Base-by-base conservation (phyloP, 2,888 invertebrate genomes). In the Anorthoa munda region DNA sequence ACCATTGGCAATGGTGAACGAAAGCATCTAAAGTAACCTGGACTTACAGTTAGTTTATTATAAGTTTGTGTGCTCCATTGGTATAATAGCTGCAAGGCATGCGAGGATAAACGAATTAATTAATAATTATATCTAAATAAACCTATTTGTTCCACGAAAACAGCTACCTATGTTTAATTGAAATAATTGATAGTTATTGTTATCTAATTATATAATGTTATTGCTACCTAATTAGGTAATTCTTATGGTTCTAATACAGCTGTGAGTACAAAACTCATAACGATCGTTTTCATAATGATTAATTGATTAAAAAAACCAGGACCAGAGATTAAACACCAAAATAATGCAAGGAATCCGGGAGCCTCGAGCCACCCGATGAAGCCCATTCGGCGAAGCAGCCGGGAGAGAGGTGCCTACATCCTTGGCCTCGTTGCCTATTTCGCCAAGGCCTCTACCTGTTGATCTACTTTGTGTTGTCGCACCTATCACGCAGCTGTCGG, bases 381-480 rank as follows among this genome's bases (percentile, higher is more conserved):
- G 67, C 70, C 69, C 74, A 83, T 79, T 71, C 77, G 79, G 58
- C 63, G 60, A 61, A 65, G 66, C 67, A 58, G 75, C 53, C 73
- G 86, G 83, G 82, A 72, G 72, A 66, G 77, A 85, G 86, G 81
- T 75, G 77, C 66, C 81, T 75, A 86, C 83, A 90, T 90, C 92
- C 92, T 93, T 92, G 92, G 90, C 92, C 92, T 78, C 79, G 81
- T 92, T 88, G 86, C 90, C 90, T 91, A 92, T 87, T 89, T 91
- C 83, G 77, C 86, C 82, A 84, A 87, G 89, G 87, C 75, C 85
- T 86, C 86, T 90, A 92, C 92, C 92, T 93, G 92, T 92, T 91
- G 91, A 89, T 88, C 87, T 80, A 89, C 70, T 90, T 90, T 86
- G 82, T 86, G 85, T 87, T 81, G 87, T 86, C 85, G 89, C 89